Evolutionary conservation across 2,113 vertebrate genomes (phyloP), one percentile per base, ranked within the genome.

Genomic region (Sminthopsis crassicaudata): DNA sequence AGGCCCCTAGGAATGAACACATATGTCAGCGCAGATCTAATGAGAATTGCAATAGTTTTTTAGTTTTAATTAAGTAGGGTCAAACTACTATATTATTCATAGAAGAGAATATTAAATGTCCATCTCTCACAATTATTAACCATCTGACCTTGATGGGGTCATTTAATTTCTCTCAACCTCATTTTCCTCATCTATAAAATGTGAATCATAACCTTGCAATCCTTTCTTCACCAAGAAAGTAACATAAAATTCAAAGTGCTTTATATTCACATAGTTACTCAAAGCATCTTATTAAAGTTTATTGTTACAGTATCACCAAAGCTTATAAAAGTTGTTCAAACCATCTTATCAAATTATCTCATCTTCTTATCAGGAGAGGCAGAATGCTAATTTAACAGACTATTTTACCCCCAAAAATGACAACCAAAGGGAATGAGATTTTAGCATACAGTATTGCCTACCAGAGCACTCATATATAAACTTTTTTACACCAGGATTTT

Each of bases 1-100:
- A 99, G 97, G 26, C 95, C 98, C 98, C 99, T 99, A 96, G 10
- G 91, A 3, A 93, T 95, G 7, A 94, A 93, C 27, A 96, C 95
- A 96, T 22, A 53, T 11, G 52, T 25, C 52, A 91, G 46, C 27
- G 0, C 91, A 53, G 96, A 46, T 93, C 22, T 91, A n/a, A 6
- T 22, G 8, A 53, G 84, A 26, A 48, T 51, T 26, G 46, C 24
- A 27, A 27, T 84, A 6, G 30, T 93, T 42, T 51, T 54, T n/a
- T n/a, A n/a, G 48, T 51, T 54, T n/a, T n/a, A n/a, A 76, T 76
- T 10, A 92, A 27, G 10, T 22, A 24, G 12, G 16, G 50, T 67
- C 19, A 30, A 0, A 46, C 0, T 51, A 76, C 84, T 36, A 48
- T 0, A 8, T 0, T 10, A 10, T 23, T 95, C 90, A 26, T 57